Base-by-base conservation (phyloP, 2,113 vertebrate species). In the Lucifuga dentata region DNA sequence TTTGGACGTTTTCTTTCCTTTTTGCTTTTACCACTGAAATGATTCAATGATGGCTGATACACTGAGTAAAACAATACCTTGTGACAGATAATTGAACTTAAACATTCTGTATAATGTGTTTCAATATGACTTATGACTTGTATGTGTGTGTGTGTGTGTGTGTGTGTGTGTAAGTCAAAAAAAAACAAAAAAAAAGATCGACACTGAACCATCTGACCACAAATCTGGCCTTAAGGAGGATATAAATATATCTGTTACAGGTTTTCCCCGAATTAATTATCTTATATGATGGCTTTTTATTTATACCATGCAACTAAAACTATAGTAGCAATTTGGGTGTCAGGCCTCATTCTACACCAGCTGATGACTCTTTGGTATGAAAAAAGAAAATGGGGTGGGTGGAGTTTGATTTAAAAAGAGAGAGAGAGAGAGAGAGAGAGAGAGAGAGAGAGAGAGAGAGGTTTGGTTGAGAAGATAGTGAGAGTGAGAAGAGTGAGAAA, bases 1-100 rank as follows among this genome's bases (percentile, higher is more conserved):
- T 86, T 29, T 82, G 61, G 10, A 55, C 40, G 43, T 57, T 78
- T 83, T 44, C 46, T 9, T 40, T 32, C 43, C 1, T 24, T 56
- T n/a, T 59, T 35, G 10, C 33, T 57, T 61, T 38, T 50, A 39
- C 40, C 45, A 13, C 24, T 19, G 32, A 43, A 69, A 12, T 66
- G 59, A 67, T 35, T 58, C 36, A 46, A 15, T 17, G 4, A 44
- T 13, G 4, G 21, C 29, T 52, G 1, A n/a, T n/a, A n/a, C n/a
- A n/a, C n/a, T n/a, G n/a, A 52, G 38, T 21, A 51, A 64, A 16
- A 12, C 35, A 50, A 46, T 12, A 11, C 19, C 53, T 53, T 61
- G 39, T 7, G 1, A 33, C 62, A 52, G 59, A 53, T 57, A 64
- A 21, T 67, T 76, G 49, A 35, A 61, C 13, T n/a, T n/a, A n/a